Evolutionary conservation across 1,140 invertebrate genomes (phyloP), one percentile per base, ranked within the genome.

Genomic region (Apis florea): DNA sequence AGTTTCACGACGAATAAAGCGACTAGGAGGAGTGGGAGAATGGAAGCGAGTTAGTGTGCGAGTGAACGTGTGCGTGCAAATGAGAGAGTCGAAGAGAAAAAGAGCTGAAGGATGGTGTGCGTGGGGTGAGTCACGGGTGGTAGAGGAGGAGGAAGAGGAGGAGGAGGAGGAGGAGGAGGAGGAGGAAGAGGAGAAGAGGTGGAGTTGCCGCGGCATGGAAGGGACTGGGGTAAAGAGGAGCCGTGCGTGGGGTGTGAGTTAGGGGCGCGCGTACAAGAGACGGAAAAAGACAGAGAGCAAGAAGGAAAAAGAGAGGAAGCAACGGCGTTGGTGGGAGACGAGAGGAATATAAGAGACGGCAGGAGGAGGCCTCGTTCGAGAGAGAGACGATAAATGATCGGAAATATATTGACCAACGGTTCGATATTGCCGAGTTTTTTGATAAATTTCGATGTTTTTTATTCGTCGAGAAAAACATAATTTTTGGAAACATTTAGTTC

Each of bases 1-100:
- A 93, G 91, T 92, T 92, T 92, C 90, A 91, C 90, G 91, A 92
- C 92, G 92, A 92, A 92, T 92, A 92, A 92, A 92, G 91, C 91
- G 91, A 89, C 85, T 83, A 82, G 73, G 61, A 86, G 88, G 61
- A 86, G 88, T 79, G 59, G 68, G 85, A 79, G 75, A 90, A 90
- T 89, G 91, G 88, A 86, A 84, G 70, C 12, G 58, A 51, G 59
- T 12, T 74, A 64, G 71, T 19, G 26, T 71, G 69, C 26, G 40
- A 71, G 69, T n/a, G 68, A 31, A 19, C 24, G 69, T 10, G 58
- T 15, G 59, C 21, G 67, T 3, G 67, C 47, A 13, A 68, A 40
- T 21, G 64, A 66, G 64, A 68, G 13, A 24, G 6, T 15, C 19
- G 58, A 49, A 15, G 73, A 61, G 83, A 61, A 66, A 68, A 71